These are phyloP conservation scores for Varanus komodoensis DNA, from an alignment of 2,113 vertebrate species.

Conservation along the genomic window DNA sequence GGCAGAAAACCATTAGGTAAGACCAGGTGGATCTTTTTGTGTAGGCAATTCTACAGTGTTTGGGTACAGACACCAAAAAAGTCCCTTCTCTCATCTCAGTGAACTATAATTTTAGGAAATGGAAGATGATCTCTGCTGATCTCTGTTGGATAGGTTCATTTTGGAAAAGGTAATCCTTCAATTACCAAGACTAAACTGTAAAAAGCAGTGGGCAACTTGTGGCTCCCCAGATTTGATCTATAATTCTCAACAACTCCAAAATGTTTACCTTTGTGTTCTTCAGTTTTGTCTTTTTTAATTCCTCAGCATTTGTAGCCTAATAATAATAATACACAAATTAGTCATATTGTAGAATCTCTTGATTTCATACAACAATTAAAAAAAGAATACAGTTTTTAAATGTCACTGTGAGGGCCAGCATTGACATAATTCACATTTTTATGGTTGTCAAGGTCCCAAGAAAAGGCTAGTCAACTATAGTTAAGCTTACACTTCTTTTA, in stretches of 20 bases:
- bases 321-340: slow-evolving; percentile 40
- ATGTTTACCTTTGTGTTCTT: slow-evolving; percentile 86
- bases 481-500: background rate
- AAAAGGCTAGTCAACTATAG: background rate
- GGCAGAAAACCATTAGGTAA: background rate
- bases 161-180: too few relatives aligned
- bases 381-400: background rate
- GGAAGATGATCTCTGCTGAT: too few relatives aligned
- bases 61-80: background rate
- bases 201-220: too few relatives aligned
- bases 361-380: background rate
- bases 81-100: background rate
- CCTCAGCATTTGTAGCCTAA: slow-evolving; percentile 74
- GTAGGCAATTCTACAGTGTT: background rate
- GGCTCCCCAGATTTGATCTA: too few relatives aligned
- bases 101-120: background rate
- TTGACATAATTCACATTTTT: background rate
- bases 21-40: background rate
- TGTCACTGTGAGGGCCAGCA: background rate
- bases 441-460: background rate
- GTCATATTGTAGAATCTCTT: background rate
- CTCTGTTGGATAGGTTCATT: too few relatives aligned
- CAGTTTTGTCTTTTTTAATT: slow-evolving; percentile 78
- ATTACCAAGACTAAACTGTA: too few relatives aligned
- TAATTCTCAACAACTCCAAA: too few relatives aligned